Evolutionary conservation across 1,140 invertebrate genomes (phyloP).

Genomic region (Cyphomyrmex costatus): DNA sequence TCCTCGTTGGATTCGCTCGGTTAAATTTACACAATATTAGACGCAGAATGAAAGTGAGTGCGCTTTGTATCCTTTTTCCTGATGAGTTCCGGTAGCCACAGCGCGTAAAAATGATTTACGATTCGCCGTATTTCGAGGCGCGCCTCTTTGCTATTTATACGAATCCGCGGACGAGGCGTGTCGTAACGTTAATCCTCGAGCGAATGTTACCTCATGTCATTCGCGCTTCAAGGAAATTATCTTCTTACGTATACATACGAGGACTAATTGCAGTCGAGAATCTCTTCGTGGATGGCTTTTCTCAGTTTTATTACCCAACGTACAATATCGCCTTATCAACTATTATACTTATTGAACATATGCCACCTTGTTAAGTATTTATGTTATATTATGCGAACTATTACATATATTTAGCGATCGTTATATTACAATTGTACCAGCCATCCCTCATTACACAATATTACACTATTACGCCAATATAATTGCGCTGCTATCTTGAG

Average conservation of each 20-base stretch:
- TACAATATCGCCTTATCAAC: constrained; percentile 18
- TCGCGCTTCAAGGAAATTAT: constrained; percentile 32
- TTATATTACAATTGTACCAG: background rate
- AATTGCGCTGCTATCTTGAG: constrained; percentile 5
- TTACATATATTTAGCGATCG: background rate
- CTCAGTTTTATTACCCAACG: background rate
- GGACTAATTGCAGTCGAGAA: constrained; percentile 11
- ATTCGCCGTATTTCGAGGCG: background rate
- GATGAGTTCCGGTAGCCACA: background rate
- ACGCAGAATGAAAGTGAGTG: background rate
- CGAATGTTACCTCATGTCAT: constrained; percentile 23
- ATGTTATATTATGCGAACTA: background rate
- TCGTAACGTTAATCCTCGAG: constrained; percentile 39
- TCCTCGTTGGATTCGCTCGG: background rate
- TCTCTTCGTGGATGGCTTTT: background rate
- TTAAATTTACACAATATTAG: background rate
- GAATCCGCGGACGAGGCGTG: background rate
- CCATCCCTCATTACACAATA: background rate
- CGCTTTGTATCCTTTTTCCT: background rate
- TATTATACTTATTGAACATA: constrained; percentile 33
- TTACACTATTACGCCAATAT: background rate
- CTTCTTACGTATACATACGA: background rate
- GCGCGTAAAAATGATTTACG: constrained; percentile 30
- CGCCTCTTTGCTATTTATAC: constrained; percentile 3
- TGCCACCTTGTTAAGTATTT: background rate